Evolutionary conservation across 2,113 vertebrate species (phyloP).

Genomic region (Ellobius talpinus): DNA sequence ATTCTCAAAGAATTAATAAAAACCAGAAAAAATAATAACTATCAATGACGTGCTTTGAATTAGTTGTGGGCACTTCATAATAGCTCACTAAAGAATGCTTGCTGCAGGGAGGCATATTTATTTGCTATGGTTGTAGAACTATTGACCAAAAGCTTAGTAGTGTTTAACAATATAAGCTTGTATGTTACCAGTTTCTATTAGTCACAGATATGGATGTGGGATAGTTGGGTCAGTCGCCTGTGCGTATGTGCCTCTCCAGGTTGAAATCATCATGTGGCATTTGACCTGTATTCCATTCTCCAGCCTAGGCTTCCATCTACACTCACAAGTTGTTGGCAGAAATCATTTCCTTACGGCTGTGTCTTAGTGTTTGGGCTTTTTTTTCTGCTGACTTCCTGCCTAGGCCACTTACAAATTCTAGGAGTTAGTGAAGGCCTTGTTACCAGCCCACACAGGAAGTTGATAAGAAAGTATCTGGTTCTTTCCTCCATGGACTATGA

Average conservation of each 20-base stretch:
- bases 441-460: accelerated
- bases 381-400: too few species aligned
- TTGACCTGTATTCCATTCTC: neutral
- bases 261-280: accelerated
- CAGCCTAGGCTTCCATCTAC: accelerated
- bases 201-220: neutral
- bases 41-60: neutral
- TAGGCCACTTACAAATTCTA: neutral
- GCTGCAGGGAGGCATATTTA: neutral
- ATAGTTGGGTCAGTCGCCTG: neutral
- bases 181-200: accelerated
- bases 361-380: neutral
- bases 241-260: neutral
- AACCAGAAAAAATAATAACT: neutral
- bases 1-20: neutral
- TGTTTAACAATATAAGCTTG: neutral
- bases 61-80: neutral
- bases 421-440: neutral
- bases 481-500: neutral
- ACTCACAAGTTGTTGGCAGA: neutral
- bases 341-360: neutral
- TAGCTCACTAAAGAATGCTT: neutral
- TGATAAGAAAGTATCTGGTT: neutral
- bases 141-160: neutral
- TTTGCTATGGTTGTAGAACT: neutral